Percentiles rank a stretch among this genome's conserved stretches.
Evolutionary conservation across 1,140 invertebrate genomes (phyloP).

Genomic region (Drosophila orosa): DNA sequence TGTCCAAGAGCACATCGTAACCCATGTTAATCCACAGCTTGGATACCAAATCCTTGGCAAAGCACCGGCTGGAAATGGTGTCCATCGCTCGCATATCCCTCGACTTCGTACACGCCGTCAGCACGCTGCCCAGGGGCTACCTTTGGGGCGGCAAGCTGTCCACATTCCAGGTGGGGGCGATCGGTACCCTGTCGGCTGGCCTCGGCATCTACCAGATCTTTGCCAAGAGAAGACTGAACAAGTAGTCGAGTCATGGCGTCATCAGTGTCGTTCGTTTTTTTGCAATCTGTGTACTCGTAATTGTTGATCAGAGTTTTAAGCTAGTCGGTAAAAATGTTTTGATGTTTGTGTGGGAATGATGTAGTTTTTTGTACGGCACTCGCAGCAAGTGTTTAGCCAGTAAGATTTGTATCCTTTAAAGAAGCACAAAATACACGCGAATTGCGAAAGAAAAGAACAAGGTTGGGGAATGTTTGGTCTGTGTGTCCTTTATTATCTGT

Average conservation of each 20-base stretch:
- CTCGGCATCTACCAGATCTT: constrained; percentile 87
- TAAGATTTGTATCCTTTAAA: constrained; percentile 8
- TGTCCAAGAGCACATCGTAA: background rate
- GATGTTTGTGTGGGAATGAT: constrained; percentile 7
- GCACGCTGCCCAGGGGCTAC: constrained; percentile 90
- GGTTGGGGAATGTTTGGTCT: constrained; percentile 59
- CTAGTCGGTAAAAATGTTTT: constrained; percentile 40
- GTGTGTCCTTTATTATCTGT: constrained; percentile 81
- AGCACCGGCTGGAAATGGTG: constrained; percentile 86
- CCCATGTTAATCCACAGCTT: constrained; percentile 46
- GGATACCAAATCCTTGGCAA: constrained; percentile 82
- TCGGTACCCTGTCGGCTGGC: constrained; percentile 90
- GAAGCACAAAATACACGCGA: constrained; percentile 30
- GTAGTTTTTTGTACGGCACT: constrained; percentile 24
- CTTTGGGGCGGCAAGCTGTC: constrained; percentile 91
- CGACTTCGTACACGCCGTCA: constrained; percentile 92
- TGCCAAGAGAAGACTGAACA: constrained; percentile 76
- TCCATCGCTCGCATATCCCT: constrained; percentile 87
- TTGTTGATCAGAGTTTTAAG: constrained; percentile 46
- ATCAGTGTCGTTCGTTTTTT: background rate
- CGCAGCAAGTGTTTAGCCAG: constrained; percentile 31
- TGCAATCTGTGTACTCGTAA: constrained; percentile 35
- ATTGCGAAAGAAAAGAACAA: constrained; percentile 12
- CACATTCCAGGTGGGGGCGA: constrained; percentile 89
- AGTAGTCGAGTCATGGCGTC: constrained; percentile 32